These are phyloP conservation scores for Rhinophrynus dorsalis DNA, from an alignment of 2,797 vertebrate species.

Conservation along the genomic window DNA sequence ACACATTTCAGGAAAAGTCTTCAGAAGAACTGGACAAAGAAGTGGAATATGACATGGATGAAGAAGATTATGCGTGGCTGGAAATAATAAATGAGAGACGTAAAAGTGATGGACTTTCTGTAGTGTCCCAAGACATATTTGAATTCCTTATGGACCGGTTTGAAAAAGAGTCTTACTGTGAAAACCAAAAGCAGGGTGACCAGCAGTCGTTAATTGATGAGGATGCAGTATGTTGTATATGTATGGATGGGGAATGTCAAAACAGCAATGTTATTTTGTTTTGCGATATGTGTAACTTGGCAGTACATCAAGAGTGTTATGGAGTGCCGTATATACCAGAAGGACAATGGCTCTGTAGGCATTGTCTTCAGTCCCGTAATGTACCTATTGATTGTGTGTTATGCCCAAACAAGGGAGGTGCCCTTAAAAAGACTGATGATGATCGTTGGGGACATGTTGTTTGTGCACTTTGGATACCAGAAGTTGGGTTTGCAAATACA, in stretches of 20 bases:
- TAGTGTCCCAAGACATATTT: conserved; percentile 90
- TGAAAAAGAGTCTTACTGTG: conserved; percentile 90
- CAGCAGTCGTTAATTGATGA: conserved; percentile 86
- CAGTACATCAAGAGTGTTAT: conserved; percentile 97
- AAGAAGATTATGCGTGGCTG: conserved; percentile 95
- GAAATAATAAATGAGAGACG: conserved; percentile 92
- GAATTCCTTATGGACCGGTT: conserved; percentile 96
- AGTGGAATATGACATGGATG: conserved; percentile 98
- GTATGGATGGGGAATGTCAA: conserved; percentile 93
- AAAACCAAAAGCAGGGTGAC: conserved; percentile 87
- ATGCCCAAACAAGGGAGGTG: conserved; percentile 94
- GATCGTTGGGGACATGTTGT: conserved; percentile 96
- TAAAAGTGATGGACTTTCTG: conserved; percentile 83
- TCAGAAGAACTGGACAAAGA: conserved; percentile 93
- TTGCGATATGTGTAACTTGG: conserved; percentile 92
- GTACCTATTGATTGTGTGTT: conserved; percentile 88
- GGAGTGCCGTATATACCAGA: conserved; percentile 96
- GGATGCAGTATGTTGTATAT: conserved; percentile 94
- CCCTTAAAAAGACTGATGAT: conserved; percentile 95
- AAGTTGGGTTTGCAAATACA: conserved; percentile 95
- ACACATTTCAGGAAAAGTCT: conserved; percentile 86
- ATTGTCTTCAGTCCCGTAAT: conserved; percentile 87
- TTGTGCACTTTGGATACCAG: conserved; percentile 96
- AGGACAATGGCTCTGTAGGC: conserved; percentile 96
- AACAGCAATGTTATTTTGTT: conserved; percentile 95